phyloP scores from a whole-genome alignment of 2,797 vertebrate genomes.

The Cryptoblepharus egeriae region DNA sequence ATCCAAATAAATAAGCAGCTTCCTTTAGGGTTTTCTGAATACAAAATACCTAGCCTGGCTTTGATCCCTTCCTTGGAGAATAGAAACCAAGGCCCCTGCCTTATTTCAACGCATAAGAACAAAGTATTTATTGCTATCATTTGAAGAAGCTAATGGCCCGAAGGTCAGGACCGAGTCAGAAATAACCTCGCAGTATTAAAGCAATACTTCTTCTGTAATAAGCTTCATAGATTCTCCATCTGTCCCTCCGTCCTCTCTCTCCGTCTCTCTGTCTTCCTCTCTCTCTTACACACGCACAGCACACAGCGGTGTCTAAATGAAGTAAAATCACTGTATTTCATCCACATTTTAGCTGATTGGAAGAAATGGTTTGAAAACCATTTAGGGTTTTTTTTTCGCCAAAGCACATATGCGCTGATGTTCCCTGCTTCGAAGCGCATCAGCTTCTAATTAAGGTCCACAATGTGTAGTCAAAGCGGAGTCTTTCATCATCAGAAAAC shows the following conservation, averaged over 20 bases:
- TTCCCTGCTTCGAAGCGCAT: not conserved
- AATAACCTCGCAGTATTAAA: slow-evolving; percentile 52
- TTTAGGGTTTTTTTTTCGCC: no score
- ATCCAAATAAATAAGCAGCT: slow-evolving; percentile 66
- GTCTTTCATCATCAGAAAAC: slow-evolving; percentile 31
- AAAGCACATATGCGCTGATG: not conserved
- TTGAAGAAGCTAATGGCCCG: slow-evolving; percentile 63
- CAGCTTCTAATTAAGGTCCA: slow-evolving; percentile 40
- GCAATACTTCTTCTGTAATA: slow-evolving; percentile 57
- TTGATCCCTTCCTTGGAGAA: slow-evolving; percentile 68
- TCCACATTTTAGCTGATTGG: slow-evolving; percentile 24
- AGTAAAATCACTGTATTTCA: slow-evolving; percentile 37
- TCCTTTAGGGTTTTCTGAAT: slow-evolving; percentile 70
- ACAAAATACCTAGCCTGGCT: slow-evolving; percentile 62
- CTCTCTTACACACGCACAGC: not conserved
- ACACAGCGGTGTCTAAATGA: not conserved
- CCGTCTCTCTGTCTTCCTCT: no score
- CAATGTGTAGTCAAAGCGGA: slow-evolving; percentile 40
- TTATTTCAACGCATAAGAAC: slow-evolving; percentile 59
- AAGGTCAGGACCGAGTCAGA: slow-evolving; percentile 66
- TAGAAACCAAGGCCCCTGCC: slow-evolving; percentile 63
- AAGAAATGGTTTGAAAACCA: slow-evolving; percentile 23
- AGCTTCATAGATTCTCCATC: slow-evolving; percentile 48
- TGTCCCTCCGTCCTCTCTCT: not conserved
- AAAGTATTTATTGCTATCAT: slow-evolving; percentile 69